Evolutionary conservation across 2,113 vertebrate genomes (phyloP).

Genomic region (Megaleporinus macrocephalus): DNA sequence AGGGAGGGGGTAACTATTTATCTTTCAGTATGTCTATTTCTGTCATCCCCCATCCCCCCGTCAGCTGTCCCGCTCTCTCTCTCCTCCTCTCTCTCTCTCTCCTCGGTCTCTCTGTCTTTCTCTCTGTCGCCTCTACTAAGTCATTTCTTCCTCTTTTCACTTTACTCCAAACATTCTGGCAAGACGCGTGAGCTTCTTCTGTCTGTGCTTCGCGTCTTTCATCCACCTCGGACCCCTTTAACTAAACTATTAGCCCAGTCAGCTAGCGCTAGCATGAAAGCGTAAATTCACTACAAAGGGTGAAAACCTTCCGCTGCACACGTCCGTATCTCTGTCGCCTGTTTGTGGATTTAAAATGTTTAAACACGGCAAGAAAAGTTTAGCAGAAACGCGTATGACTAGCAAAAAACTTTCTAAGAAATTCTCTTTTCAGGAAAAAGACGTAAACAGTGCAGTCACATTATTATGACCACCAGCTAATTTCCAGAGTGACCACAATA

Average conservation of each 20-base stretch:
- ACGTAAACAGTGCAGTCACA: too few species aligned
- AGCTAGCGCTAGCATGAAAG: background rate
- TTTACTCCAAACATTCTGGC: slow-evolving; percentile 49
- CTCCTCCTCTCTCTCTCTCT: slow-evolving; percentile 56
- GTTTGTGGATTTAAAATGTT: background rate
- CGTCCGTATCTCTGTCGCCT: too few species aligned
- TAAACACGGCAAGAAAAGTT: background rate
- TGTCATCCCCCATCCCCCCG: slow-evolving; percentile 75
- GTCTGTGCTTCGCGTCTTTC: background rate
- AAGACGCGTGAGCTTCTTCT: background rate
- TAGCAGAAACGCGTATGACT: background rate
- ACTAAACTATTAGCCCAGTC: background rate
- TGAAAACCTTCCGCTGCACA: too few species aligned
- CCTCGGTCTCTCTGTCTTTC: slow-evolving; percentile 58
- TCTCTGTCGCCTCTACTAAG: slow-evolving; percentile 64
- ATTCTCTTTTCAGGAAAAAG: too few species aligned
- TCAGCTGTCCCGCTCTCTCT: slow-evolving; percentile 77
- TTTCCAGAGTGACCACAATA: too few species aligned
- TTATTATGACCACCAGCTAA: too few species aligned
- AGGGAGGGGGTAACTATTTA: slow-evolving; percentile 75
- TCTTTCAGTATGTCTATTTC: slow-evolving; percentile 81
- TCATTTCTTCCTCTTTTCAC: slow-evolving; percentile 68
- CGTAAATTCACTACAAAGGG: background rate
- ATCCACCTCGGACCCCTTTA: background rate
- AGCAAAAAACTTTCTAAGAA: background rate